A percentile compares a stretch with the other conserved stretches of the same genome.
phyloP scores from a whole-genome alignment of 2,888 invertebrate species.

The Mythimna pallens region DNA sequence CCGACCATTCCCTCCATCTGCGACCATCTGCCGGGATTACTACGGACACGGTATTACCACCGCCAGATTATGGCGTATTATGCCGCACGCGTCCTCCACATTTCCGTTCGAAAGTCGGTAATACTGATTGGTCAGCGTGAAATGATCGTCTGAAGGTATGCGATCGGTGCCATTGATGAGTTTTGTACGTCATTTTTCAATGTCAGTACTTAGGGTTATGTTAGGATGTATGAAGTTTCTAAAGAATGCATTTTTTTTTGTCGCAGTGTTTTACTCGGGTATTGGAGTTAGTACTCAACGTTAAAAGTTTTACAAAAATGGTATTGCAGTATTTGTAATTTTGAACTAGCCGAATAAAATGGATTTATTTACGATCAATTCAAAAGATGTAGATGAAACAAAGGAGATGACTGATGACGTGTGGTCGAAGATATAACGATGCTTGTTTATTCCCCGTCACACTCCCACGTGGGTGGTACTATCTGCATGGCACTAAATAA shows the following conservation, averaged over 20 bases:
- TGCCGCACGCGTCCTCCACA: conserved; percentile 76
- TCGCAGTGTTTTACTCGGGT: not conserved
- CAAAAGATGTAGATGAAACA: conserved; percentile 35
- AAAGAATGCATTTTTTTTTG: not conserved
- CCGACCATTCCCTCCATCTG: conserved; percentile 71
- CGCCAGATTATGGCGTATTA: conserved; percentile 79
- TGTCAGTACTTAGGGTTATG: conserved; percentile 9
- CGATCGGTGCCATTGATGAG: conserved; percentile 55
- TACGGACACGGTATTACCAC: conserved; percentile 66
- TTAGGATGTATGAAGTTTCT: not conserved
- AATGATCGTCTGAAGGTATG: conserved; percentile 61
- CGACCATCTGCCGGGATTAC: conserved; percentile 70
- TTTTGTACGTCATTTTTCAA: conserved; percentile 37
- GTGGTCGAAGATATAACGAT: conserved; percentile 41
- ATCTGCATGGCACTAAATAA: conserved; percentile 48
- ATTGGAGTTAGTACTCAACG: not conserved
- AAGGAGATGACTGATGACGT: conserved; percentile 31
- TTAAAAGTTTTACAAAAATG: not conserved
- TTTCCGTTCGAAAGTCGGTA: conserved; percentile 66
- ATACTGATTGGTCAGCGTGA: conserved; percentile 66
- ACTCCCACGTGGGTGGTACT: conserved; percentile 44
- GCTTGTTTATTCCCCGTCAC: conserved; percentile 37
- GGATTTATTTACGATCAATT: conserved; percentile 11
- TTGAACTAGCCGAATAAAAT: not conserved
- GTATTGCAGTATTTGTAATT: not conserved